Conservation (phyloP, 92 coral and sea anemone genomes). For the Phymanthus crucifer region DNA sequence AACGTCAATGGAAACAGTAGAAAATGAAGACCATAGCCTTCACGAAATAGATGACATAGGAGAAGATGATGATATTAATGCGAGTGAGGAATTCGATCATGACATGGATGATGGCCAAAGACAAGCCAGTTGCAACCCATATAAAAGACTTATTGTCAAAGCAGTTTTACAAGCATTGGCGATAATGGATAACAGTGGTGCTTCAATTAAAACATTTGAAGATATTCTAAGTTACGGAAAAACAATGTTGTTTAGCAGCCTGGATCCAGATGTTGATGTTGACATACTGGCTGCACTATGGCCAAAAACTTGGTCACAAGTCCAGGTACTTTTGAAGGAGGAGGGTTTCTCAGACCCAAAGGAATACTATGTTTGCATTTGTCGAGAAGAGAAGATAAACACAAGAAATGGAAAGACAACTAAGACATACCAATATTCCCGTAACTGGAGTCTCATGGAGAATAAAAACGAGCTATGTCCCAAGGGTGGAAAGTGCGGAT, state of each 20-base stretch:
- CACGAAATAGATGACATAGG: constrained; percentile 17
- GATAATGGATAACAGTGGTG: constrained; percentile 51
- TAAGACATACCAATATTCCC: constrained; percentile 40
- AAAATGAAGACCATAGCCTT: not conserved
- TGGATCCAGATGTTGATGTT: constrained; percentile 33
- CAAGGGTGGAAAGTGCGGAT: constrained; percentile 23
- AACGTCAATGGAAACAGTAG: constrained; percentile 30
- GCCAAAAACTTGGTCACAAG: constrained; percentile 62
- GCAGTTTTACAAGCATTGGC: constrained; percentile 60
- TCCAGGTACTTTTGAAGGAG: constrained; percentile 52
- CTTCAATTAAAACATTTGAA: constrained; percentile 64
- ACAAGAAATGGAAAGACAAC: constrained; percentile 40
- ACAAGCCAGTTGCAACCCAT: constrained; percentile 45
- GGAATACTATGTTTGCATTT: constrained; percentile 57
- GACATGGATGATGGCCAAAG: constrained; percentile 1
- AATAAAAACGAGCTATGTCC: constrained; percentile 42
- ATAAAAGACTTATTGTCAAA: constrained; percentile 52
- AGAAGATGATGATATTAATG: not conserved
- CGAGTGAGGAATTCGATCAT: not conserved
- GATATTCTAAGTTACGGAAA: constrained; percentile 64
- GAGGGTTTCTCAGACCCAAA: constrained; percentile 54
- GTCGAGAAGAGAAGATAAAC: constrained; percentile 33
- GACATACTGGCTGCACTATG: constrained; percentile 51
- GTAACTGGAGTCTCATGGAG: constrained; percentile 56
- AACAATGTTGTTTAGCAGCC: constrained; percentile 13